phyloP scores from a whole-genome alignment of 1,140 invertebrate species.

The Laupala kohalensis region DNA sequence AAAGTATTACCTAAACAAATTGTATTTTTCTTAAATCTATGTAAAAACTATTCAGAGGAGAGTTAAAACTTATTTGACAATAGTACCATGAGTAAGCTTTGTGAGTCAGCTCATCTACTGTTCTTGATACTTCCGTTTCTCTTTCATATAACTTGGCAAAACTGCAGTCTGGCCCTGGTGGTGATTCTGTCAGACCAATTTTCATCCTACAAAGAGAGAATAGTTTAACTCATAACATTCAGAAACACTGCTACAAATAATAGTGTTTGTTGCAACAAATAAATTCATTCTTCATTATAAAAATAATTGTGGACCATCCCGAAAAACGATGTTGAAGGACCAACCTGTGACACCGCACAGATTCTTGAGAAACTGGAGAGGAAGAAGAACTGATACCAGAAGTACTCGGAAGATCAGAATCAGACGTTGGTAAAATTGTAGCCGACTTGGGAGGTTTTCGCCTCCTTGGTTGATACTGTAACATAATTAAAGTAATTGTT shows the following conservation, averaged over 20 bases:
- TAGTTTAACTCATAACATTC: not conserved
- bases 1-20: too few species aligned
- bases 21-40: too few species aligned
- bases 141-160: conserved; percentile 13
- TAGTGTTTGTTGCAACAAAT: not conserved
- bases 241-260: too few species aligned
- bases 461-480: conserved; percentile 10
- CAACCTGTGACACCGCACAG: not conserved
- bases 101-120: not conserved
- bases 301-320: not conserved
- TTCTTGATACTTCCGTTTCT: not conserved
- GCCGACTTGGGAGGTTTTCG: conserved; percentile 10
- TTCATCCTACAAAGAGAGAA: conserved; percentile 11
- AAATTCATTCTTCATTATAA: not conserved
- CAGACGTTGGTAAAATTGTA: not conserved
- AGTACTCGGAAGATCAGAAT: conserved; percentile 8
- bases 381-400: conserved; percentile 10
- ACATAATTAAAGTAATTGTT: not conserved
- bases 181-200: conserved; percentile 8
- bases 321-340: not conserved
- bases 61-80: too few species aligned
- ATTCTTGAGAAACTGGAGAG: not conserved
- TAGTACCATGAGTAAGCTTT: conserved; percentile 11
- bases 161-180: conserved; percentile 13
- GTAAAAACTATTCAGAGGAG: too few species aligned